Evolutionary conservation across 2,797 vertebrate genomes (phyloP).

Genomic region (Xerus rutilus): DNA sequence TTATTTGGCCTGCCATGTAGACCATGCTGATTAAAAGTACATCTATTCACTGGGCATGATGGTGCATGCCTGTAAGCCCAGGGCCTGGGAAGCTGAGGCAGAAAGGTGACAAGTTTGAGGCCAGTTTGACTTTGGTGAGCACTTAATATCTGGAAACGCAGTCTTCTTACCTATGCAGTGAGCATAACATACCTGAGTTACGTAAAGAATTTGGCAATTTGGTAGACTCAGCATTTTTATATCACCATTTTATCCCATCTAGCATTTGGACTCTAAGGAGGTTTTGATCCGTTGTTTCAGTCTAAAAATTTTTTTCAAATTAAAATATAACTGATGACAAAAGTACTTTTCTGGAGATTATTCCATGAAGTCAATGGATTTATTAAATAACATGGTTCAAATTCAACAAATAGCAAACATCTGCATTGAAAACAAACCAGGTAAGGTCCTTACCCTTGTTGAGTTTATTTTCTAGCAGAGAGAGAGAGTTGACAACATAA

Average conservation of each 20-base stretch:
- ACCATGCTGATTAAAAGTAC: background rate
- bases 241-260: background rate
- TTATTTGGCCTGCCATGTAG: background rate
- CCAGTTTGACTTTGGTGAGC: background rate
- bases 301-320: background rate
- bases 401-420: background rate
- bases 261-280: background rate
- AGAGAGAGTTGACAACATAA: background rate
- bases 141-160: background rate
- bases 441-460: background rate
- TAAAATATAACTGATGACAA: background rate
- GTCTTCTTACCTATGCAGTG: background rate
- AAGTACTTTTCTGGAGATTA: conserved; percentile 39
- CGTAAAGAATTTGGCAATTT: background rate
- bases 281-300: conserved; percentile 36
- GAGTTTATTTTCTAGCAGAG: background rate
- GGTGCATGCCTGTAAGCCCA: too few relatives aligned
- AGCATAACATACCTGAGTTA: background rate
- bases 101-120: too few relatives aligned
- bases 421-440: background rate
- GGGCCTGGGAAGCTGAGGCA: too few relatives aligned
- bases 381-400: background rate
- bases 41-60: background rate
- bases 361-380: background rate
- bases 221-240: background rate